Percentiles rank a stretch among this genome's conserved stretches.
These are phyloP conservation scores for Calosoma granatense DNA, from an alignment of 1,140 invertebrate species.

Conservation along the genomic window DNA sequence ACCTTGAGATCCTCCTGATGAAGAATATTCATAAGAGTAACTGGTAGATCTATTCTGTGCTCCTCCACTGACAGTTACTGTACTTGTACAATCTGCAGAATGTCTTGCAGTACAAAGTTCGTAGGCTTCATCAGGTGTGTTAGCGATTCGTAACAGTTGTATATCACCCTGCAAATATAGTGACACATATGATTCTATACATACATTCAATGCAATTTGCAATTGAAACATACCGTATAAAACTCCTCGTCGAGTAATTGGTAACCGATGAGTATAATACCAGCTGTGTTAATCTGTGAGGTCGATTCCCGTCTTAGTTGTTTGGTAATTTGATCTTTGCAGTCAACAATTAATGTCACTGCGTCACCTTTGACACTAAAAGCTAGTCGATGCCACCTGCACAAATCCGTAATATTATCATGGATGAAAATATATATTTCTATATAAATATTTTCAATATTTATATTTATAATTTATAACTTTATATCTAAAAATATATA, in stretches of 20 bases:
- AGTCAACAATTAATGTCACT: slow-evolving; percentile 61
- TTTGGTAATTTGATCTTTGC: slow-evolving; percentile 46
- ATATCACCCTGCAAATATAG: slow-evolving; percentile 53
- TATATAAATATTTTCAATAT: neutral
- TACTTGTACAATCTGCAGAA: slow-evolving; percentile 48
- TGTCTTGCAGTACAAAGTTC: slow-evolving; percentile 56
- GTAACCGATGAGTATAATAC: slow-evolving; percentile 61
- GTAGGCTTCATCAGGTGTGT: slow-evolving; percentile 67
- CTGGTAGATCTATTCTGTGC: neutral
- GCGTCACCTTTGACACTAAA: slow-evolving; percentile 69
- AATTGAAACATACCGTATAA: slow-evolving; percentile 42
- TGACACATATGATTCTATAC: neutral
- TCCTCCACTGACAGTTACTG: neutral
- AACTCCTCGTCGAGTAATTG: slow-evolving; percentile 55
- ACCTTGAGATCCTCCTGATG: neutral
- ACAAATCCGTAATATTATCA: too few species aligned
- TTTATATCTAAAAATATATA: too few species aligned
- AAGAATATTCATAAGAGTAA: neutral
- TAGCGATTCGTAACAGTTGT: slow-evolving; percentile 60
- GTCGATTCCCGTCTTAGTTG: slow-evolving; percentile 43
- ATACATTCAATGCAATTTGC: slow-evolving; percentile 6
- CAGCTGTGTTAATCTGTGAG: slow-evolving; percentile 50
- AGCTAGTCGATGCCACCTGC: slow-evolving; percentile 68
- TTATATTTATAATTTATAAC: slow-evolving; percentile 1
- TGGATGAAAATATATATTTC: neutral